phyloP scores from a whole-genome alignment of 2,888 invertebrate species.

The Phortica okadai region DNA sequence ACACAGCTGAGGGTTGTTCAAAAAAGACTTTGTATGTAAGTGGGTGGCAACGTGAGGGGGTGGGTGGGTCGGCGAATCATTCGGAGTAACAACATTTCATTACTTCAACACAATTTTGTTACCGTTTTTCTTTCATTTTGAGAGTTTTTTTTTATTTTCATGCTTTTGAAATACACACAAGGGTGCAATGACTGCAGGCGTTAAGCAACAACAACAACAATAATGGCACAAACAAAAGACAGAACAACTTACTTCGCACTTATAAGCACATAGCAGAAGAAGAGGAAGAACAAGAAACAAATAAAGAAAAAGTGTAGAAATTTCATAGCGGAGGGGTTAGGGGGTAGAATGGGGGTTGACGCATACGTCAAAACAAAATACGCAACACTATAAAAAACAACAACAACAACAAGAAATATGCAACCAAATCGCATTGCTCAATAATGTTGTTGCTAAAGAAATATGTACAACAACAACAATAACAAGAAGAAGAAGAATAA shows the following conservation, averaged over 20 bases:
- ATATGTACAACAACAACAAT: background rate
- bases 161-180: slow-evolving; percentile 49
- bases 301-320: too few species aligned
- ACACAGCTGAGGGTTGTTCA: slow-evolving; percentile 18
- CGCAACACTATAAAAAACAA: slow-evolving; percentile 34
- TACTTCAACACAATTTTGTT: slow-evolving; percentile 25
- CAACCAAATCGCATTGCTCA: background rate
- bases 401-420: slow-evolving; percentile 41
- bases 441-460: background rate
- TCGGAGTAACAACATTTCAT: slow-evolving; percentile 61
- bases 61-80: slow-evolving; percentile 38
- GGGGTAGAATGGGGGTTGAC: too few species aligned
- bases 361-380: slow-evolving; percentile 17
- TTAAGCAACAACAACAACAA: slow-evolving; percentile 34
- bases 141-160: slow-evolving; percentile 29
- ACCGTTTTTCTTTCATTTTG: background rate
- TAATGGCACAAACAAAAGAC: slow-evolving; percentile 30
- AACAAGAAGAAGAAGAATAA: too few species aligned
- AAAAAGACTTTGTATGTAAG: slow-evolving; percentile 32
- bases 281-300: too few species aligned
- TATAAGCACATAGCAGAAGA: too few species aligned
- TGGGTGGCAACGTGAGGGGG: slow-evolving; percentile 19
- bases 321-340: too few species aligned
- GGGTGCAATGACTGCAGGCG: slow-evolving; percentile 65
- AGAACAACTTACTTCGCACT: slow-evolving; percentile 4